Base-by-base conservation (phyloP, 2,797 vertebrate genomes). In the Chelmon rostratus region DNA sequence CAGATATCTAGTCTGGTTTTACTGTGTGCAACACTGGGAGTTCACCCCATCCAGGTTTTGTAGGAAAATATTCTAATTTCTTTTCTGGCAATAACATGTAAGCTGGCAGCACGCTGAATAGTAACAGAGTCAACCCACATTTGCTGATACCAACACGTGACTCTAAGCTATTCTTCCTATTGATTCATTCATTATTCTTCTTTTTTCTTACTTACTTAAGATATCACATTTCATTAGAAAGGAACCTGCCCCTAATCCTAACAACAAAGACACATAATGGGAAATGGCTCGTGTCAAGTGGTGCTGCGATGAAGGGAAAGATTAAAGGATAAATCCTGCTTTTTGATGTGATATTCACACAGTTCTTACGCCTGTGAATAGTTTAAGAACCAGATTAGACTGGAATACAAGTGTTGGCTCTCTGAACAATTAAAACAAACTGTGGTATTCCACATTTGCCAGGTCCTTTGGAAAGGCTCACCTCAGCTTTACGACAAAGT, bases 281-380 rank as follows among this genome's bases (percentile, higher is more conserved):
- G 59, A 80, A 84, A 56, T 38, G 65, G 75, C 40, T 47, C 40
- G 31, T 77, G 78, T 87, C 78, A 88, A 89, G 75, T 68, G 57
- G 66, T 52, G 8, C 78, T 76, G 68, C 75, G 79, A 66, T 40
- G 19, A 82, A 82, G 54, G 69, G 35, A 75, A 76, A 82, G 78
- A 91, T 88, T 91, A 83, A 85, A 83, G 82, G 64, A 80, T 79
- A 76, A 84, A 76, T 79, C 21, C 44, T 35, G 49, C 73, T 82
- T 82, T 83, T 79, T 64, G 35, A 81, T 85, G 70, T 37, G 47
- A 76, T 78, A 79, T 74, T 82, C 74, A 77, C 73, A 79, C 58
- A 52, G 59, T 66, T 78, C 18, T 77, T 75, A 80, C 61, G 56
- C 68, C 76, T 49, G 5, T 65, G 74, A 87, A 73, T 2, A 57